Percentiles rank a stretch among this genome's conserved stretches.
phyloP scores from a whole-genome alignment of 2,888 invertebrate species.

The Acanthosepion pharaonis region DNA sequence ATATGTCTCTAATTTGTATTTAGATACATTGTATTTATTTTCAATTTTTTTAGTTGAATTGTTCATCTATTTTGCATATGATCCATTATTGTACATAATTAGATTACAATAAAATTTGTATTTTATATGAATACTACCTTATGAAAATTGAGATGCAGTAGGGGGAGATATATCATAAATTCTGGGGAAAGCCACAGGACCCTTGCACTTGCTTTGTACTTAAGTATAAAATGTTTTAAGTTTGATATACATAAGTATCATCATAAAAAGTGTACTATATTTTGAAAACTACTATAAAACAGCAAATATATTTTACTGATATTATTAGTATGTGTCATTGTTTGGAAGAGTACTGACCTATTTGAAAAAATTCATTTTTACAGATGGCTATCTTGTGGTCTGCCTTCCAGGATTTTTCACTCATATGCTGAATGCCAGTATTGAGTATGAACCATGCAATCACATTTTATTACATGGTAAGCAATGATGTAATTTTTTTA shows the following conservation, averaged over 20 bases:
- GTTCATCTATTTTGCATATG: no score
- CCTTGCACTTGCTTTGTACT: no score
- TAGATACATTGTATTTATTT: no score
- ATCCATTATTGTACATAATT: no score
- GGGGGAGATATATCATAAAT: no score
- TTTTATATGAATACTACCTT: no score
- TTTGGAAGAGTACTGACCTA: neutral
- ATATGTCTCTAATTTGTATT: no score
- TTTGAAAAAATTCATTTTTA: constrained; percentile 56
- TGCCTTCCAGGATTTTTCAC: constrained; percentile 88
- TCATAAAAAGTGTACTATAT: neutral
- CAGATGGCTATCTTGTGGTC: constrained; percentile 87
- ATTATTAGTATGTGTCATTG: neutral
- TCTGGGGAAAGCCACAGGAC: no score
- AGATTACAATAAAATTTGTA: no score
- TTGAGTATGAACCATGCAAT: constrained; percentile 86
- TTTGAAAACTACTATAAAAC: neutral
- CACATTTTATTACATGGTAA: constrained; percentile 70
- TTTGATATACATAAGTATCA: neutral
- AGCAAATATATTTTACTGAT: neutral
- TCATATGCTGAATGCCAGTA: constrained; percentile 88
- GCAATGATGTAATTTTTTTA: constrained; percentile 49
- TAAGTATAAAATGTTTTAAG: no score
- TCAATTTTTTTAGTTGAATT: no score
- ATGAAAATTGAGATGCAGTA: no score